phyloP scores from a whole-genome alignment of 2,113 vertebrate species.

The Corythornis cristatus region DNA sequence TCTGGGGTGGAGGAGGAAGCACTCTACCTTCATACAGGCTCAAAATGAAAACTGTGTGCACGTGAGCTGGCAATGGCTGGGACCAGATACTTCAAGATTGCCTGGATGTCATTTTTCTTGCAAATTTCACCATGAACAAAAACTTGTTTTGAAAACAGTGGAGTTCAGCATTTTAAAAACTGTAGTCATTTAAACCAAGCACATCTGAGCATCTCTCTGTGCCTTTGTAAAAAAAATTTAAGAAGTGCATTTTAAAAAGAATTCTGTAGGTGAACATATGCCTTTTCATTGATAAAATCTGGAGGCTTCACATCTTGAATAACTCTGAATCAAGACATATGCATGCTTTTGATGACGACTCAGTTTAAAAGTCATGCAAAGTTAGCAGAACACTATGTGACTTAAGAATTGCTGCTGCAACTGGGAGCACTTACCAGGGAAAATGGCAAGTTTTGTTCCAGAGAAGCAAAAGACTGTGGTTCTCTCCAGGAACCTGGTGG shows the following conservation, averaged over 20 bases:
- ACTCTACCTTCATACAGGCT: background rate
- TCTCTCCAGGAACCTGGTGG: background rate
- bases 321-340: background rate
- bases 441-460: conserved; percentile 7
- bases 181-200: background rate
- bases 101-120: background rate
- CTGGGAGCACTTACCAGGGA: conserved; percentile 19
- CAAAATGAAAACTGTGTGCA: background rate
- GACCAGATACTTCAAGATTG: background rate
- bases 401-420: conserved; percentile 18
- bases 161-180: background rate
- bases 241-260: background rate
- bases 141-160: background rate
- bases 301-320: conserved; percentile 10
- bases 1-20: background rate
- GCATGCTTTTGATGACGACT: background rate
- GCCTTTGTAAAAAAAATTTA: background rate
- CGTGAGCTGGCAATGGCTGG: background rate
- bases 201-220: background rate
- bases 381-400: background rate
- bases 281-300: background rate
- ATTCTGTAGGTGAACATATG: background rate
- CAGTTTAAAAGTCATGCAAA: conserved; percentile 11
- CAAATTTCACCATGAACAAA: background rate
- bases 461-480: background rate